Evolutionary conservation across 2,797 vertebrate species (phyloP), one percentile per base, ranked within the genome.

Genomic region (Chelon auratus): DNA sequence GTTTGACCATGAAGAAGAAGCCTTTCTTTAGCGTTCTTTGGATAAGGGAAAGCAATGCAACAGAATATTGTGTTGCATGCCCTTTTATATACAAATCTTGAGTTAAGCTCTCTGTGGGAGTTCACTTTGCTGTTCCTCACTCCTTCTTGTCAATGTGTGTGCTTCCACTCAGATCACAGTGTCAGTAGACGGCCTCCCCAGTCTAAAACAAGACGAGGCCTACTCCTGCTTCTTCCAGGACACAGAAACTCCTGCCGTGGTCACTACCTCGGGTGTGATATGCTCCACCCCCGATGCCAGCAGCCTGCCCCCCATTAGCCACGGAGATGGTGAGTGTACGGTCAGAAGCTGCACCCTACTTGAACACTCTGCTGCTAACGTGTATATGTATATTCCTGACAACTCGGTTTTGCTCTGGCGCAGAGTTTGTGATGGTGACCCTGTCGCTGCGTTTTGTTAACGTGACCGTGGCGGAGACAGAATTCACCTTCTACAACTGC

Each of bases 401-500:
- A 24, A 48, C 45, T 9, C n/a, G 8, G 9, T 15, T 17, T 30
- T 67, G 10, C 58, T 79, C 37, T 33, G 2, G 18, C 62, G 18
- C 94, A 99, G 98, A 99, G 81, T 96, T 96, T n/a, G 87, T 98
- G 80, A 95, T 93, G 24, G 93, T 97, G 90, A 94, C 88, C 12
- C 90, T 99, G 53, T 93, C 96, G 17, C 94, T 99, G 71, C 95
- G 95, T 60, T 97, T 98, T 81, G 91, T 93, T n/a, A 86, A 95
- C 0, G 94, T 98, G 70, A 93, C 95, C 1, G 95, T 99, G 26
- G 94, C 95, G n/a, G 93, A 93, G 48, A 93, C 94, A 0, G 91
- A 95, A 26, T 97, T 99, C 88, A 97, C 95, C 80, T 97, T 98
- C 92, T 99, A 96, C 60, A 96, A 98, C 93, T 99, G 98, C 78